Base-by-base conservation (phyloP, 2,113 vertebrate genomes). In the Rostratula benghalensis region DNA sequence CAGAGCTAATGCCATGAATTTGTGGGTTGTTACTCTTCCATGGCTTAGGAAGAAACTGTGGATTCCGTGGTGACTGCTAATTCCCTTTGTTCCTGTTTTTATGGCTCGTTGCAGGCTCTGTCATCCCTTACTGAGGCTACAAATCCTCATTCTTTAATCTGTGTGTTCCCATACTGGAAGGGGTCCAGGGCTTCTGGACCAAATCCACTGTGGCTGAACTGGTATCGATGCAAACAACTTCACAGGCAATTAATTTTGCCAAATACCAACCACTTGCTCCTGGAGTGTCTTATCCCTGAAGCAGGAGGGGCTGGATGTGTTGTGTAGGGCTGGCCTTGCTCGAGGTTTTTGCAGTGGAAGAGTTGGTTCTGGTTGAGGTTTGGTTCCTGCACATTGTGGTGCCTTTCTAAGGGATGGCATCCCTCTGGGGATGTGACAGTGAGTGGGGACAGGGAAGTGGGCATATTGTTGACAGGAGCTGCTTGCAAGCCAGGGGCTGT, bases 181-280 rank as follows among this genome's bases (percentile, higher is more conserved):
- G 9, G 67, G 2, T 19, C 41, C 39, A 39, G 39, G 39, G 11
- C 39, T 30, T 35, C 57, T 70, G 4, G 13, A n/a, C 57, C 43
- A 69, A n/a, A 22, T 2, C 39, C 43, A 1, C 46, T 8, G 0
- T 10, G 1, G 4, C 16, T 7, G 64, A 30, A 18, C 9, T 10
- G n/a, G 18, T 39, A 9, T 14, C 30, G 21, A 18, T 17, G 39
- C 48, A n/a, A 5, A 33, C 31, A 7, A 45, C 28, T 18, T 43
- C 18, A 31, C 31, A 27, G 27, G 18, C 41, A 43, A 4, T 46
- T 93, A n/a, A 5, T 11, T 74, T 6, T 64, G 53, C 78, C 89
- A 45, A 11, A 51, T 60, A 1, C 14, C 50, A 33, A 1, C 30
- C 2, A 0, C 23, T n/a, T 20, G 8, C 54, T 65, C 5, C 69